Percentiles rank a stretch among this genome's conserved stretches.
Conservation (phyloP, 2,888 invertebrate genomes). For the Mythimna loreyi region DNA sequence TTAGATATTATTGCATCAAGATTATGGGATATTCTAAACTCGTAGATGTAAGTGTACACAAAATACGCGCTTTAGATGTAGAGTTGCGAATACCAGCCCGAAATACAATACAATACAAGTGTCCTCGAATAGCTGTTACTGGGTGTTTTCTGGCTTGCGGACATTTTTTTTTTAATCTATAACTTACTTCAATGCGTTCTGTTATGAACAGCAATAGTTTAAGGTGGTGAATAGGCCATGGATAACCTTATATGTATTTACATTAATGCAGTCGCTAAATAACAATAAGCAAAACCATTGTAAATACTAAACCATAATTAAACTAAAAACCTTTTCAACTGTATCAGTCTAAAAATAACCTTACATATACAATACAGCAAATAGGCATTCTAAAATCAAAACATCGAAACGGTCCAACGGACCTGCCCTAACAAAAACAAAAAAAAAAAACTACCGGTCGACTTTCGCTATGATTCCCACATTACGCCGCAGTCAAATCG, state of each 20-base stretch:
- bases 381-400: constrained; percentile 1
- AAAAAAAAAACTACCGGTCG: constrained; percentile 40
- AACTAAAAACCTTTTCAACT: neutral
- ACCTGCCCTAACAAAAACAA: constrained; percentile 30
- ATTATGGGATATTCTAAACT: neutral
- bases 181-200: neutral
- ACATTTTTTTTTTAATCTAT: neutral
- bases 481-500: constrained; percentile 60
- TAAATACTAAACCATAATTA: too few relatives aligned
- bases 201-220: neutral
- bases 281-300: neutral
- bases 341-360: neutral
- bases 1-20: constrained; percentile 15
- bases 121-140: constrained; percentile 3
- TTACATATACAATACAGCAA: too few relatives aligned
- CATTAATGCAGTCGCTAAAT: too few relatives aligned
- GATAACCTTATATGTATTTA: neutral
- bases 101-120: too few relatives aligned
- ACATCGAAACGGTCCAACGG: constrained; percentile 9
- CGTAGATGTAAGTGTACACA: neutral
- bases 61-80: too few relatives aligned
- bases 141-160: neutral
- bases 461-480: constrained; percentile 63
- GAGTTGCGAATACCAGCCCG: too few relatives aligned
- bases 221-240: neutral